Evolutionary conservation across 2,888 invertebrate genomes (phyloP).

Genomic region (Eudemis profundana): DNA sequence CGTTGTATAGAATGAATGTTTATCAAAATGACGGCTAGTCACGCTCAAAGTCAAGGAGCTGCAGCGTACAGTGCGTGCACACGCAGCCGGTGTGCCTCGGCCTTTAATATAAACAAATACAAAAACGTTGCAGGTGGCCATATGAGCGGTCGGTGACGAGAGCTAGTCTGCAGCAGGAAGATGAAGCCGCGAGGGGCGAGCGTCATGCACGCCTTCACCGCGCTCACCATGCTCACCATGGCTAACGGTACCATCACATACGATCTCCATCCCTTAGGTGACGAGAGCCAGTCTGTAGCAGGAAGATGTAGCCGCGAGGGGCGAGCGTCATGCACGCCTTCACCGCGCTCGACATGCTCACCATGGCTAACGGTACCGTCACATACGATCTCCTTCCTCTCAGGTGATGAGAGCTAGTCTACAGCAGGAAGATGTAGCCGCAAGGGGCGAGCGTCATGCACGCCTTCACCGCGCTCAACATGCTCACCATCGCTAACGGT

Average conservation of each 20-base stretch:
- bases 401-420: conserved; percentile 64
- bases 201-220: conserved; percentile 94
- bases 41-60: too few species aligned
- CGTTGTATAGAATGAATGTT: too few species aligned
- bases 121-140: conserved; percentile 60
- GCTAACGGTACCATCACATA: conserved; percentile 87
- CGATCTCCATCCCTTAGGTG: too few species aligned
- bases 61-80: too few species aligned
- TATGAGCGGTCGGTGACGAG: conserved; percentile 76
- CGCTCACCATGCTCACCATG: conserved; percentile 93
- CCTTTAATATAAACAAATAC: neutral
- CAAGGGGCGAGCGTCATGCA: conserved; percentile 68
- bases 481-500: too few species aligned
- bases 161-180: conserved; percentile 63
- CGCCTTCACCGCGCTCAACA: too few species aligned
- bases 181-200: conserved; percentile 83
- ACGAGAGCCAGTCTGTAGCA: conserved; percentile 57
- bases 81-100: too few species aligned
- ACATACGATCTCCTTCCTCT: too few species aligned
- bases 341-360: conserved; percentile 80
- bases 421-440: conserved; percentile 80
- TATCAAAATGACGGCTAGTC: too few species aligned
- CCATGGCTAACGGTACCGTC: too few species aligned
- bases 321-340: conserved; percentile 92
- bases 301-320: conserved; percentile 84